Base-by-base conservation (phyloP, 2,797 vertebrate genomes). In the Myotis vivesi region DNA sequence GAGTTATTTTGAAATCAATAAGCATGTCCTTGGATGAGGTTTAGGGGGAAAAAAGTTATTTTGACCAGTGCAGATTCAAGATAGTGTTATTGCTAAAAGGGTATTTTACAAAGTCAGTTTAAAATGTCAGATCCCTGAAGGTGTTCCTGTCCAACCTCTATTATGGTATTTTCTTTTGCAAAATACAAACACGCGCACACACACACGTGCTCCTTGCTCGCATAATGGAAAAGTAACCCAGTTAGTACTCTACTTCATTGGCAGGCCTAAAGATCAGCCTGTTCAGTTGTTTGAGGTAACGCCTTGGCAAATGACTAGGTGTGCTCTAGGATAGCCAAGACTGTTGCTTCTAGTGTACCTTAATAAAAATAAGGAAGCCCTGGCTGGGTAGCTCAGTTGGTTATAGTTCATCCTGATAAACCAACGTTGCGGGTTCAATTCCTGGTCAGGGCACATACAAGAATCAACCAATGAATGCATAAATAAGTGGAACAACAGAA, bases 1-100 rank as follows among this genome's bases (percentile, higher is more conserved):
- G 51, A 89, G 75, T 62, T 91, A 38, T 33, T 96, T 95, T 84
- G 38, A 76, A 68, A 36, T 68, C n/a, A 20, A 36, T 68, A 68
- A 36, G n/a, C n/a, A 68, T n/a, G n/a, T 33, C n/a, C 17, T 20
- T 33, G n/a, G n/a, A 33, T 36, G n/a, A 33, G 64, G 64, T 8
- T 20, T 19, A 19, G 4, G n/a, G n/a, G n/a, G 77, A 38, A 68
- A 36, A 86, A 51, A 69, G 69, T 66, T 91, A 33, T 49, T 96
- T 95, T 84, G 38, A 72, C 16, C 16, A 15, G 20, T 71, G 33
- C 23, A 93, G 23, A 72, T 55, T 95, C 38, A 87, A 36, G 49
- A n/a, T 33, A 73, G 30, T 68, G 68, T 89, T 81, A n/a, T 16
- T 59, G 51, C 92, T 51, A 38, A 92, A 75, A 72, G 62, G 13